These are phyloP conservation scores for Lepidonotus clava DNA, from an alignment of 2,888 invertebrate genomes.

Conservation along the genomic window DNA sequence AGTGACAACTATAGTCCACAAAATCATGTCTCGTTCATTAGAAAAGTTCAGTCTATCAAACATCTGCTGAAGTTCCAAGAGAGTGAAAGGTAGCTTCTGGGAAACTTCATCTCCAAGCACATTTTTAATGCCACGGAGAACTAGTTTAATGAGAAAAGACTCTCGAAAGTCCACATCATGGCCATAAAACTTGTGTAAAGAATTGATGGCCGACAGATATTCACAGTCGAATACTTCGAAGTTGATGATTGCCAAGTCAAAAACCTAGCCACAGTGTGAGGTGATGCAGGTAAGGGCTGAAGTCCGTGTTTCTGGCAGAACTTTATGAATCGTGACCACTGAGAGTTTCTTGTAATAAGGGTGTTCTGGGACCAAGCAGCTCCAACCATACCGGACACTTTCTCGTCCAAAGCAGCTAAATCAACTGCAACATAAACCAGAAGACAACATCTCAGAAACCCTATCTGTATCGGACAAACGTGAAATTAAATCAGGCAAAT, in stretches of 20 bases:
- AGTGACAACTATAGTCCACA: background rate
- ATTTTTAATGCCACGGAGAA: background rate
- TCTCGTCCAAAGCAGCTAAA: background rate
- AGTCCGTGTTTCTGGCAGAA: background rate
- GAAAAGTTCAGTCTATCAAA: background rate
- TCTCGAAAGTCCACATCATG: background rate
- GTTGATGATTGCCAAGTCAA: background rate
- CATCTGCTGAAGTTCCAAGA: background rate
- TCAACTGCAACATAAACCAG: background rate
- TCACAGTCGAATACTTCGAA: background rate
- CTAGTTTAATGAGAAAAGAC: background rate
- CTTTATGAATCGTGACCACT: background rate
- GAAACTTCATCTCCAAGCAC: background rate
- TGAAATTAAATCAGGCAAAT: background rate
- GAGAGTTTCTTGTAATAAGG: background rate
- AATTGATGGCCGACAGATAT: background rate
- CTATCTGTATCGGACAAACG: background rate
- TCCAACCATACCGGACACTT: too few species aligned
- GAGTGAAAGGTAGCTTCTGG: background rate
- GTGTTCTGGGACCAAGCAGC: background rate
- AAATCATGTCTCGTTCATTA: background rate
- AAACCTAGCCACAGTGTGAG: background rate
- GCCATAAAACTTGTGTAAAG: background rate
- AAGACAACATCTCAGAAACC: background rate
- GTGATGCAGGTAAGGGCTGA: background rate